Evolutionary conservation across 2,113 vertebrate genomes (phyloP), one percentile per base, ranked within the genome.

Genomic region (Sterrhoptilus dennistouni): DNA sequence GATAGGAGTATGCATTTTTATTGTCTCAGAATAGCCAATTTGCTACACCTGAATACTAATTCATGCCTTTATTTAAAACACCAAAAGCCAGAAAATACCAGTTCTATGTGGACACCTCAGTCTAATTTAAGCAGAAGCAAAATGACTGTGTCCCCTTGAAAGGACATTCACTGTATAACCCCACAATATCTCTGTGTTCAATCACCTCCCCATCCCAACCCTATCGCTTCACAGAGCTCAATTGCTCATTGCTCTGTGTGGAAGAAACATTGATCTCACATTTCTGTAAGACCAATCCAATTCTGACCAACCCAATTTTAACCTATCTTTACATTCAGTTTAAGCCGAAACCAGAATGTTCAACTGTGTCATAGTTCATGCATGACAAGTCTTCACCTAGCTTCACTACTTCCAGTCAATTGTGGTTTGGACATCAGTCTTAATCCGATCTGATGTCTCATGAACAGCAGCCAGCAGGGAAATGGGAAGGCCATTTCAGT

Each of bases 81-180:
- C 0, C 1, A 0, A 36, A 94, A 76, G 0, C 1, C n/a, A 42
- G 49, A 35, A 56, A 71, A n/a, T n/a, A 8, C 0, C 19, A 2
- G 1, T 57, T 71, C 21, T 27, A 2, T 49, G 25, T 56, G 7
- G 10, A 53, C 49, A 50, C 3, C 8, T 56, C 19, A 31, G 6
- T 3, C 8, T 66, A 77, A 69, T 42, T 69, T 23, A 61, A 78
- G 35, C 29, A 38, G 38, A 82, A 59, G 22, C 59, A 75, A 74
- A 63, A 45, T 6, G 12, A 22, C 2, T 42, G 6, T n/a, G 7
- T 31, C 6, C 4, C 5, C 14, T 44, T 68, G 7, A 70, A 44
- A 50, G 21, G 16, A 35, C 25, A 75, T n/a, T 60, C n/a, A 47
- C 11, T 42, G 3, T 42, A 53, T 14, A 87, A 42, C 24, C 11